Evolutionary conservation across 2,113 vertebrate species (phyloP).

Genomic region (Vanacampus margaritifer): DNA sequence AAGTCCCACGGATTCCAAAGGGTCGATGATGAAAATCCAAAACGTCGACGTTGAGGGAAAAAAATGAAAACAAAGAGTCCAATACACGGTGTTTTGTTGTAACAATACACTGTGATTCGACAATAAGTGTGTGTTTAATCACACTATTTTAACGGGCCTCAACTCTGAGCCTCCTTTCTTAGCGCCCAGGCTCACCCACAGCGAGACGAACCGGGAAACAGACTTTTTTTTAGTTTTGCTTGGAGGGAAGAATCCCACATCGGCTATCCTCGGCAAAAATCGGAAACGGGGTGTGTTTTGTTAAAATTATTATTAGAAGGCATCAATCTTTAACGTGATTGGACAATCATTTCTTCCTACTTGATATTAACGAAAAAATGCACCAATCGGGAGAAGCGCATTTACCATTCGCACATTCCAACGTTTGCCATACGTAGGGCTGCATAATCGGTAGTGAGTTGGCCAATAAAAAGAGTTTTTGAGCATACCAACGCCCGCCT

Average conservation of each 20-base stretch:
- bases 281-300: constrained; percentile 70
- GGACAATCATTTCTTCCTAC: constrained; percentile 10
- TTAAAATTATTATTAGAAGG: constrained; percentile 48
- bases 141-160: constrained; percentile 63
- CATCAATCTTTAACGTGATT: constrained; percentile 43
- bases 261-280: constrained; percentile 69
- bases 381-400: constrained; percentile 42
- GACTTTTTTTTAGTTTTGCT: constrained; percentile 80
- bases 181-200: constrained; percentile 74
- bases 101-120: constrained; percentile 27
- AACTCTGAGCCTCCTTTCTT: constrained; percentile 75
- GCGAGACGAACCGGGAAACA: constrained; percentile 72
- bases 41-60: constrained; percentile 7
- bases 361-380: constrained; percentile 54
- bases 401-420: constrained; percentile 44
- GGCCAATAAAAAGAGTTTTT: constrained; percentile 48
- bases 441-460: constrained; percentile 25
- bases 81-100: constrained; percentile 13
- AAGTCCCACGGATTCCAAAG: constrained; percentile 65
- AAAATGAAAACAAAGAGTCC: constrained; percentile 24
- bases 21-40: neutral
- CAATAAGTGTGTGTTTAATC: constrained; percentile 36
- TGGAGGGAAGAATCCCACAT: constrained; percentile 71
- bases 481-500: constrained; percentile 42
- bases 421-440: neutral